A percentile compares a stretch with the other conserved stretches of the same genome.
phyloP scores from a whole-genome alignment of 2,888 invertebrate genomes.

The Chirona hameri region DNA sequence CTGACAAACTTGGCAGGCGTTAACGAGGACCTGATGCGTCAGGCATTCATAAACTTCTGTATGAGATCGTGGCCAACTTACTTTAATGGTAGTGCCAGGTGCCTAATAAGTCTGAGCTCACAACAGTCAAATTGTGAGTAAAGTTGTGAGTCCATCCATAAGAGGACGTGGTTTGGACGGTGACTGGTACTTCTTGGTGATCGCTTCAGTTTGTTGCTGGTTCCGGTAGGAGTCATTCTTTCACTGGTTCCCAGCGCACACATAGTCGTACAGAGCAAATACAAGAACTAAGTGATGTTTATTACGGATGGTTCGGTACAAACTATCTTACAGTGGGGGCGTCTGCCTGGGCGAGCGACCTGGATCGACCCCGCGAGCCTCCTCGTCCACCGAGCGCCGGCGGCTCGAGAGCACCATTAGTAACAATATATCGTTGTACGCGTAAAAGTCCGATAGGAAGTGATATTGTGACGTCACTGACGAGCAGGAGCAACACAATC shows the following conservation, averaged over 20 bases:
- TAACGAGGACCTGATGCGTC: too few relatives aligned
- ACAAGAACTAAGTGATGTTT: constrained; percentile 10
- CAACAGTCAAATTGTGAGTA: too few relatives aligned
- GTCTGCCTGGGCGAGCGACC: neutral
- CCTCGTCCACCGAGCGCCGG: neutral
- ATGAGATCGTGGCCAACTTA: too few relatives aligned
- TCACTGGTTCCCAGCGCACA: neutral
- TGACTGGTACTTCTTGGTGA: too few relatives aligned
- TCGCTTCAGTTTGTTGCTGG: too few relatives aligned
- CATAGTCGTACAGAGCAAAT: neutral
- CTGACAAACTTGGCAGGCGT: too few relatives aligned
- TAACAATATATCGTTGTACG: neutral
- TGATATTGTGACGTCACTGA: neutral
- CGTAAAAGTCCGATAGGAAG: neutral
- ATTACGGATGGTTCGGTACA: constrained; percentile 7
- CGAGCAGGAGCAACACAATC: neutral
- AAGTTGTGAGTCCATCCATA: too few relatives aligned
- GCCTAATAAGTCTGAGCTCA: too few relatives aligned
- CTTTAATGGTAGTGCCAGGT: too few relatives aligned
- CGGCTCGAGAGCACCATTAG: neutral
- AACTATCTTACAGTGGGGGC: constrained; percentile 1
- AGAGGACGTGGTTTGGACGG: too few relatives aligned
- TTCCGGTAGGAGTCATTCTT: too few relatives aligned
- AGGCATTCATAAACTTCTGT: too few relatives aligned
- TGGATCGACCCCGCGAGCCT: neutral